These are phyloP conservation scores for Cromileptes altivelis DNA, from an alignment of 2,113 vertebrate species.

Conservation along the genomic window DNA sequence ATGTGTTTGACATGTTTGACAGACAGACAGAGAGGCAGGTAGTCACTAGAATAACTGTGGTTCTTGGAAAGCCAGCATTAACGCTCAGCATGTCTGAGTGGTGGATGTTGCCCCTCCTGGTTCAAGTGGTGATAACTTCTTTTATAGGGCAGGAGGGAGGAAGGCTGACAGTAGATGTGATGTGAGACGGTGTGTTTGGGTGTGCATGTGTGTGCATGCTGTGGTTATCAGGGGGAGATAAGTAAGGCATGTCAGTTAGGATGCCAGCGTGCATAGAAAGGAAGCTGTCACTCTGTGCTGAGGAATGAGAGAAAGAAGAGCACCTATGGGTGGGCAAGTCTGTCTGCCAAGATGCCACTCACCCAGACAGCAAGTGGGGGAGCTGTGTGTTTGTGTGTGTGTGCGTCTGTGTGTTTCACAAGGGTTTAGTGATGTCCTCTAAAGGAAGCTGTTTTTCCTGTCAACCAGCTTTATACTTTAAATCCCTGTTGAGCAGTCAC, in stretches of 20 bases:
- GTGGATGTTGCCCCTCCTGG: constrained; percentile 62
- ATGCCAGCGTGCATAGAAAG: constrained; percentile 67
- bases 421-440: constrained; percentile 67
- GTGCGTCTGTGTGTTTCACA: constrained; percentile 42
- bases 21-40: constrained; percentile 46
- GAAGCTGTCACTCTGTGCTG: constrained; percentile 72
- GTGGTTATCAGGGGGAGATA: constrained; percentile 54
- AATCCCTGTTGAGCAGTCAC: constrained; percentile 77
- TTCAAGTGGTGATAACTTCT: constrained; percentile 72
- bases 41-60: constrained; percentile 2
- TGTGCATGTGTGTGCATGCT: constrained; percentile 44
- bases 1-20: constrained; percentile 17
- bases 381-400: constrained; percentile 43
- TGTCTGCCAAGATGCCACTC: constrained; percentile 80
- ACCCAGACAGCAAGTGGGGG: constrained; percentile 71
- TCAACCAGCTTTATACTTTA: constrained; percentile 83
- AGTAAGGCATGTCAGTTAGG: constrained; percentile 77
- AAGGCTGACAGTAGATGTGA: constrained; percentile 63
- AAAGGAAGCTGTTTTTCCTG: constrained; percentile 78
- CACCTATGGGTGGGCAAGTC: constrained; percentile 83
- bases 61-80: constrained; percentile 46
- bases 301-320: constrained; percentile 71
- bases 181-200: constrained; percentile 47
- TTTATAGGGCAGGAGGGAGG: constrained; percentile 64
- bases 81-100: constrained; percentile 40